Base-by-base conservation (phyloP, 2,888 invertebrate genomes). In the Tetanocera ferruginea region DNA sequence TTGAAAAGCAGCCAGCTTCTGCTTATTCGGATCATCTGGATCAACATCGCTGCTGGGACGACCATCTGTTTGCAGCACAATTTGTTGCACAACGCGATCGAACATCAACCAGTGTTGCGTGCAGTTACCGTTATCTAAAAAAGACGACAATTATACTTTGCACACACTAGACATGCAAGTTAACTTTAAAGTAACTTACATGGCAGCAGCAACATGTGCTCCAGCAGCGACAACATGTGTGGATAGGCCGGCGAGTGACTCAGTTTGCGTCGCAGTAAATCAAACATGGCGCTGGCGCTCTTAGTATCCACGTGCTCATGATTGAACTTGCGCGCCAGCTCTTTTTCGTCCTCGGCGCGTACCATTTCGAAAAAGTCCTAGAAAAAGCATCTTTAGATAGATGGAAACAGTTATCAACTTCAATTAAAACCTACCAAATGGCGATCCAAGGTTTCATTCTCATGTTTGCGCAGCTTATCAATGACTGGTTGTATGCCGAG, bases 301-400 rank as follows among this genome's bases (percentile, higher is more conserved):
- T 97, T 97, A 0, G 96, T 97, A 88, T 98, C 98, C 71, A 98
- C 94, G 89, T 98, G 97, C 83, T 96, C 95, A 87, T 94, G 93
- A 87, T 97, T 96, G 90, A 97, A 97, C 84, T 96, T 94, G 81
- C 97, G 92, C 5, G 97, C 96, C 80, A 99, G 89, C 88, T 98
- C 97, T 85, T 96, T 95, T 89, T 99, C 99, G 89, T 99, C 99
- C 90, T 98, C 98, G 86, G 95, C 96, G 66, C 98, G 93, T 28
- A 98, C 96, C 97, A 98, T 98, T 91, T 99, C 99, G 91, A 99
- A 99, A 90, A 99, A 97, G 89, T 99, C 98, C 89, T 89, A 55
- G 0, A 31, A 25, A 28, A 19, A 3, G 11, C 51, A n/a, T 34
- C 6, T 14, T 60, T 57, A 28, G 9, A 14, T 1, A n/a, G 5